phyloP scores from a whole-genome alignment of 2,113 vertebrate species.

The Gracilinanus agilis region DNA sequence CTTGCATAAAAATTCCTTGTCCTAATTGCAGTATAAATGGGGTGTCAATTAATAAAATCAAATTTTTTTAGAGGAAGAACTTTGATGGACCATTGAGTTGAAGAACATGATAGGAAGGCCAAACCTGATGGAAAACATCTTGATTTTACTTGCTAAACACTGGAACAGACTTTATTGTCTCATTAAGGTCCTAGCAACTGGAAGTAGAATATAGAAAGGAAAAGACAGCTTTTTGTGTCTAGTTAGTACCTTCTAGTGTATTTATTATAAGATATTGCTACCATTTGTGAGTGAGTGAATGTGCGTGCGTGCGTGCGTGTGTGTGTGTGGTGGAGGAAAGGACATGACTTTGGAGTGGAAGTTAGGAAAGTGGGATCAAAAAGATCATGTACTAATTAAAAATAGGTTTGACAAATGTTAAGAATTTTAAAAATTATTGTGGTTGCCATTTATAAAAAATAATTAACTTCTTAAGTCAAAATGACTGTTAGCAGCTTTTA shows the following conservation, averaged over 20 bases:
- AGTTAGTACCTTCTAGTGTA: not conserved
- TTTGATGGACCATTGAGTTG: not conserved
- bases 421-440: no score
- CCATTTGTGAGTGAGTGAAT: not conserved
- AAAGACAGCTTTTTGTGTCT: not conserved
- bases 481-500: no score
- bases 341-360: not conserved
- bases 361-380: not conserved
- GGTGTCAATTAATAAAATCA: not conserved
- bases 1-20: not conserved
- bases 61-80: not conserved
- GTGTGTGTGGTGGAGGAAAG: no score
- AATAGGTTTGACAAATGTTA: no score
- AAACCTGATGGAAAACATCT: not conserved
- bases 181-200: not conserved
- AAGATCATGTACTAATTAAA: no score
- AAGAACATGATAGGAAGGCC: not conserved
- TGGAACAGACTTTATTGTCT: not conserved
- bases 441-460: no score
- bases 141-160: not conserved
- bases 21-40: not conserved
- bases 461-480: no score
- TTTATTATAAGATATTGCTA: conserved; percentile 26
- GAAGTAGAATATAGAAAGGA: not conserved
- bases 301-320: no score